Conservation (phyloP, 2,797 vertebrate species). For the Phrynocephalus guinanensis region DNA sequence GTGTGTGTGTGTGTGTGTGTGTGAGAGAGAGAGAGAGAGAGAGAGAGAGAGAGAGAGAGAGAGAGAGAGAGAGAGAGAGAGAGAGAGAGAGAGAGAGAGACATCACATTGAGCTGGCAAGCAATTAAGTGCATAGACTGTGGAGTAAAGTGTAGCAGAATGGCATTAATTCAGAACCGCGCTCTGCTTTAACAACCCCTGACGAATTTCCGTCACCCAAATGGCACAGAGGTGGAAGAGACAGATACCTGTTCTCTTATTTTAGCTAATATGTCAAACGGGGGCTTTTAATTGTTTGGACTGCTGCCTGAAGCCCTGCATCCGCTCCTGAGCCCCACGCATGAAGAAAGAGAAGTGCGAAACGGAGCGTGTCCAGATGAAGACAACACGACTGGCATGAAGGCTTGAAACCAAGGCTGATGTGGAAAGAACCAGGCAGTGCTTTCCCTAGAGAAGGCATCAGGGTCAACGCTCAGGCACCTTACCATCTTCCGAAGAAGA, state of each 20-base stretch:
- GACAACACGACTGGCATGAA: not conserved
- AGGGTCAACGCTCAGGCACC: no score
- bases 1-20: no score
- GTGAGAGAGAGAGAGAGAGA: no score
- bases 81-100: not conserved
- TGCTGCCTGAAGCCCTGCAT: not conserved
- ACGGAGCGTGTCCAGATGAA: no score
- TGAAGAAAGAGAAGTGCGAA: no score
- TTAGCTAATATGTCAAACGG: not conserved
- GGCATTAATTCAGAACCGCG: constrained; percentile 18
- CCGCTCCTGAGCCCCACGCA: not conserved
- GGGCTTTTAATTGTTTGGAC: not conserved
- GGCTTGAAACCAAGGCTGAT: not conserved
- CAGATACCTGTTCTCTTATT: not conserved
- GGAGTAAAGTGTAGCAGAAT: constrained; percentile 9
- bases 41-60: no score
- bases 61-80: no score
- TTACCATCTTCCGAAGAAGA: no score
- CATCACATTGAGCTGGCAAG: not conserved
- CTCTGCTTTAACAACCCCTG: constrained; percentile 17
- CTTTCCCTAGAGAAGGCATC: not conserved
- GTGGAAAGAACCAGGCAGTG: not conserved
- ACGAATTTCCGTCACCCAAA: constrained; percentile 11
- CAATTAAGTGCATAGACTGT: constrained; percentile 30
- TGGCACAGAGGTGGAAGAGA: not conserved